Evolutionary conservation across 2,888 invertebrate species (phyloP).

Genomic region (Erynnis tages): DNA sequence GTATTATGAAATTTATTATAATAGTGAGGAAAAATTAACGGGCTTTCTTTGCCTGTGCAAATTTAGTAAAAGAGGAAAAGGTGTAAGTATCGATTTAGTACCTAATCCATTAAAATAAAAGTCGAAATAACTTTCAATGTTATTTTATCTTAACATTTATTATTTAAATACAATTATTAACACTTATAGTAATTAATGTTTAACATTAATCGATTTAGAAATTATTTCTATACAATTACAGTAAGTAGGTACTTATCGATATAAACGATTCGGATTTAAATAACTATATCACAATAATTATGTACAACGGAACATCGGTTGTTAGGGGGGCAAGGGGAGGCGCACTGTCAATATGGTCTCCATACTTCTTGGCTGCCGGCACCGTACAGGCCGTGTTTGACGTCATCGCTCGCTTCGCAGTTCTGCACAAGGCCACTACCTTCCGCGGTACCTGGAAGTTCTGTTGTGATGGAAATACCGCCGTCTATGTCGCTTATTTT

Average conservation of each 20-base stretch:
- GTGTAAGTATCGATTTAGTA: no score
- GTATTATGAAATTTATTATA: no score
- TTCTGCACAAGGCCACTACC: conserved; percentile 74
- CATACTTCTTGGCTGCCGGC: conserved; percentile 82
- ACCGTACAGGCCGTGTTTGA: conserved; percentile 69
- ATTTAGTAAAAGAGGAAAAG: no score
- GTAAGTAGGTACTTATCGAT: conserved; percentile 37
- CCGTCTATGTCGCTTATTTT: conserved; percentile 83
- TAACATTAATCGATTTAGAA: conserved; percentile 67
- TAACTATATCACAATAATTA: conserved; percentile 76
- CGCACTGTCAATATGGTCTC: conserved; percentile 86
- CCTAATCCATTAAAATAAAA: conserved; percentile 35
- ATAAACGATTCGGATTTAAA: conserved; percentile 34
- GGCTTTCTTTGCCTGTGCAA: no score
- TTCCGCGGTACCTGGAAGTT: conserved; percentile 70
- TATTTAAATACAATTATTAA: conserved; percentile 57
- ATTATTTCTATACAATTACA: conserved; percentile 42
- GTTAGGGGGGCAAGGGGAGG: conserved; percentile 35
- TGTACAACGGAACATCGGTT: conserved; percentile 66
- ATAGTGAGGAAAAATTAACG: no score
- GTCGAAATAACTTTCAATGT: conserved; percentile 35
- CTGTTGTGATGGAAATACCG: conserved; percentile 79
- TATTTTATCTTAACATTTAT: conserved; percentile 40
- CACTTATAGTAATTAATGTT: conserved; percentile 75
- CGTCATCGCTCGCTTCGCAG: conserved; percentile 79